Percentiles rank a stretch among this genome's conserved stretches.
Evolutionary conservation across 2,888 invertebrate genomes (phyloP).

Genomic region (Meghimatium bilineatum): DNA sequence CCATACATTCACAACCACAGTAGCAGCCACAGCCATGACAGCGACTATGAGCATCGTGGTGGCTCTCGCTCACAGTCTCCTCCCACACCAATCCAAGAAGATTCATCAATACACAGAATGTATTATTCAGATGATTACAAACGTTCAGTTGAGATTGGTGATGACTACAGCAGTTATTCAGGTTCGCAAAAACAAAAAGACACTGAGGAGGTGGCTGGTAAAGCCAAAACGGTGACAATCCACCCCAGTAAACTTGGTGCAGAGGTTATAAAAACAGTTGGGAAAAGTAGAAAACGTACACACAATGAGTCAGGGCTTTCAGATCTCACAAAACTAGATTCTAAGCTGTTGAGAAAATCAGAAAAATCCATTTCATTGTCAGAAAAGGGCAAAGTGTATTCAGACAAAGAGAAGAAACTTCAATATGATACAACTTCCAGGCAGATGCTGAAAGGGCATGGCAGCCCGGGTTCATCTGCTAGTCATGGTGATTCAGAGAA

Average conservation of each 20-base stretch:
- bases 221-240: conserved; percentile 27
- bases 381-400: conserved; percentile 22
- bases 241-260: conserved; percentile 49
- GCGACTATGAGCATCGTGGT: conserved; percentile 45
- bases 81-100: conserved; percentile 69
- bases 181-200: conserved; percentile 31
- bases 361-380: conserved; percentile 28
- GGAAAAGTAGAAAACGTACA: conserved; percentile 65
- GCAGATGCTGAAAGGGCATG: conserved; percentile 35
- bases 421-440: background rate
- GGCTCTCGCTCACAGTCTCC: conserved; percentile 56
- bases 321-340: conserved; percentile 52
- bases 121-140: conserved; percentile 51
- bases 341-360: conserved; percentile 39
- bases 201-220: conserved; percentile 20
- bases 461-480: conserved; percentile 67
- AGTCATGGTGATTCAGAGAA: conserved; percentile 78
- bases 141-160: conserved; percentile 48
- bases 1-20: conserved; percentile 50
- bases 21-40: conserved; percentile 46
- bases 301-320: conserved; percentile 61
- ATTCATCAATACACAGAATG: conserved; percentile 55
- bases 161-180: conserved; percentile 23
- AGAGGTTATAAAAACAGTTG: conserved; percentile 49
- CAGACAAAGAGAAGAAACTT: background rate